Conservation (phyloP, 2,888 invertebrate species). For the Chymomyza amoena region DNA sequence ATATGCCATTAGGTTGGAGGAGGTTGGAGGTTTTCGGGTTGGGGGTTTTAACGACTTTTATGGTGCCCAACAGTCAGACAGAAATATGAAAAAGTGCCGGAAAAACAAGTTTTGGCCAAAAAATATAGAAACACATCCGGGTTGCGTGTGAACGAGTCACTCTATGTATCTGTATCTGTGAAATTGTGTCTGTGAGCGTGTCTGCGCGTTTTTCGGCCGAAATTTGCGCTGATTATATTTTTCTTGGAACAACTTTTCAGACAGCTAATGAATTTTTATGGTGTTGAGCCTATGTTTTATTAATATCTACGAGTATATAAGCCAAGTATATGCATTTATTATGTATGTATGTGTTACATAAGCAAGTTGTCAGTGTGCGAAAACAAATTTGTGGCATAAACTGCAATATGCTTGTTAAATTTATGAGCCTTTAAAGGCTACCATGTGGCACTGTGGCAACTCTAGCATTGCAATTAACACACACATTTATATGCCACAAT, state of each 20-base stretch:
- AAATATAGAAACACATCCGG: conserved; percentile 3
- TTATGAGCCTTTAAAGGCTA: conserved; percentile 40
- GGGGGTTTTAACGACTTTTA: neutral
- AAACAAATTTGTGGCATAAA: conserved; percentile 6
- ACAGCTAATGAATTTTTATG: conserved; percentile 69
- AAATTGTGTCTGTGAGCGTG: conserved; percentile 17
- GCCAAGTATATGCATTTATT: neutral
- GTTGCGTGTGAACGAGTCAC: conserved; percentile 1
- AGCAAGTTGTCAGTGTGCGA: neutral
- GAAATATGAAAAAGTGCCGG: neutral
- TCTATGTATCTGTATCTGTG: conserved; percentile 4
- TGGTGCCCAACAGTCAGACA: conserved; percentile 16
- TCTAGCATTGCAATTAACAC: conserved; percentile 53
- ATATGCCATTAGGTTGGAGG: neutral
- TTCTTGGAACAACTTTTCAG: conserved; percentile 44
- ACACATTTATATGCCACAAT: conserved; percentile 25
- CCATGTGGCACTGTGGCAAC: conserved; percentile 22
- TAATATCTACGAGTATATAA: conserved; percentile 24
- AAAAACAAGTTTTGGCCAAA: neutral
- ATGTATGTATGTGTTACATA: neutral
- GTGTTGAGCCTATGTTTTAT: conserved; percentile 28
- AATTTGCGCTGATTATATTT: neutral
- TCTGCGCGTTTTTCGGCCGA: neutral
- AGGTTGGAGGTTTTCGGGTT: too few relatives aligned
- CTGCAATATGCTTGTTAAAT: conserved; percentile 29